Evolutionary conservation across 2,888 invertebrate species (phyloP), one percentile per base, ranked within the genome.

Genomic region (Orthosia incerta): DNA sequence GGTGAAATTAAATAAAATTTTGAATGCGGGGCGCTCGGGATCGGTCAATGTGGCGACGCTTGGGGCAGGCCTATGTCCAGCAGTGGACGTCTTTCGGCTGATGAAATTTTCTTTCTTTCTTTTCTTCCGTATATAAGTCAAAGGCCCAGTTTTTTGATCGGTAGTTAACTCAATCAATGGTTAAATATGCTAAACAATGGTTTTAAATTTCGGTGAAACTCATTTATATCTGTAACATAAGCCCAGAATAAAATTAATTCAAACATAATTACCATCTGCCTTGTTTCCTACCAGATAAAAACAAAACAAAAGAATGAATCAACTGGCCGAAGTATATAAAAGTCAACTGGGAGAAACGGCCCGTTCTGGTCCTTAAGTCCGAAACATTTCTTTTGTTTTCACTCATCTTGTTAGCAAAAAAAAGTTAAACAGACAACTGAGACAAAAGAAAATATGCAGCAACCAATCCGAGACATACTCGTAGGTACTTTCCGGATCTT

Each of bases 321-420:
- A 73, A 55, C 67, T 53, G 20, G n/a, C 57, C 63, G 66, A 72
- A 79, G 53, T 56, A 71, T n/a, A 70, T 67, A 64, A 80, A 79
- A 79, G 56, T 71, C 56, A 68, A 79, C 80, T 74, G 48, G 39
- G 70, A 83, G 57, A 39, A 79, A 70, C 79, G 66, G 39, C 16
- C 46, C 70, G 84, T 83, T 83, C 84, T 75, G 84, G 75, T 79
- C 59, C 80, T 81, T 81, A 83, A 60, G 57, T 71, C 64, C 68
- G 46, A 74, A 83, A 59, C 63, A 61, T 64, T 67, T 59, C 64
- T 66, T 83, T 74, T 83, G 68, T 71, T 70, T 83, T 60, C 51
- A 79, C 64, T 63, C 84, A 83, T 74, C 70, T 80, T 74, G 60
- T 74, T 48, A 46, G 57, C 67, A 65, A 79, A 74, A 68, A 66